Evolutionary conservation across 92 coral and sea anemone species (phyloP).

Genomic region (Zoanthus sansibaricus): DNA sequence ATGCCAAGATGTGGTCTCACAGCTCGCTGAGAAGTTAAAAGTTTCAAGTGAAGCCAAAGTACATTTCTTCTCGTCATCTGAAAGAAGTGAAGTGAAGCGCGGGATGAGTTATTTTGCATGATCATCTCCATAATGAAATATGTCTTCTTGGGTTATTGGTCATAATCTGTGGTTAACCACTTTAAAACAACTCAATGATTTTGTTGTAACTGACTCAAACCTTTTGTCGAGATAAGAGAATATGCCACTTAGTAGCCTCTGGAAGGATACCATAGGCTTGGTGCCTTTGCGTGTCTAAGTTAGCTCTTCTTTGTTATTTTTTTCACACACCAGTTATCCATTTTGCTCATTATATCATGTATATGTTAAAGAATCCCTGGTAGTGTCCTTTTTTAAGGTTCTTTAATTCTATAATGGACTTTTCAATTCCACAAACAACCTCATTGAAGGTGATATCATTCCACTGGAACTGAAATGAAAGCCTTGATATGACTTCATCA

Average conservation of each 20-base stretch:
- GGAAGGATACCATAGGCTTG: conserved; percentile 12
- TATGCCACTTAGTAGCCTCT: conserved; percentile 7
- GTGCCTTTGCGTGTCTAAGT: conserved; percentile 10
- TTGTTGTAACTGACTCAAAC: conserved; percentile 1
- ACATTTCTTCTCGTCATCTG: conserved; percentile 6
- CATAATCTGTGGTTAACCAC: conserved; percentile 41
- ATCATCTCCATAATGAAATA: conserved; percentile 22
- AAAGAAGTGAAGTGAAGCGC: not conserved
- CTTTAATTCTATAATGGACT: conserved; percentile 26
- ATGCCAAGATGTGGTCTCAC: not conserved
- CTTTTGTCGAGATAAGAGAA: conserved; percentile 18
- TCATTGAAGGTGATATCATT: conserved; percentile 33
- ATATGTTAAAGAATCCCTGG: conserved; percentile 13
- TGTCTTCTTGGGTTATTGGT: conserved; percentile 14
- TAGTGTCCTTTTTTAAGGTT: conserved; percentile 22
- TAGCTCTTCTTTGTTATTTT: conserved; percentile 17
- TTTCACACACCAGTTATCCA: conserved; percentile 36
- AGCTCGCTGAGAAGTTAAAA: conserved; percentile 36
- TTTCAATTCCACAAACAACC: conserved; percentile 39
- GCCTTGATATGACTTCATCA: conserved; percentile 46
- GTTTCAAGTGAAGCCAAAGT: conserved; percentile 30
- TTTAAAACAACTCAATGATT: conserved; percentile 12
- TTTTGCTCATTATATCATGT: not conserved
- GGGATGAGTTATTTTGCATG: not conserved
- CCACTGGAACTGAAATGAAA: conserved; percentile 48